Conservation (phyloP, 30 jellyfish, hydroid and myxozoan genomes). For the Cassiopea xamachana region DNA sequence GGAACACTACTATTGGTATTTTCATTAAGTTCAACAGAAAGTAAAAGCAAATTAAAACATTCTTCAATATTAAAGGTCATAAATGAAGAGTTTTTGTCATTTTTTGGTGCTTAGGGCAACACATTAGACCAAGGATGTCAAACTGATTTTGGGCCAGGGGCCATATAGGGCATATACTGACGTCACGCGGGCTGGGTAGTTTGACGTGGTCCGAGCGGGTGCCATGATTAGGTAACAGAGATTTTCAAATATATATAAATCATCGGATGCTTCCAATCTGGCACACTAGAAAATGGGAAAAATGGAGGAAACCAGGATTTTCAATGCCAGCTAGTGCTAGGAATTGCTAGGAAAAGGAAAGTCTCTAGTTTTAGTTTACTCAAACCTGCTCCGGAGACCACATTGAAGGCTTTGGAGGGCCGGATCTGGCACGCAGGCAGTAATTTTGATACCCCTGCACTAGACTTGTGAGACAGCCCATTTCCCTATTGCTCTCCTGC, state of each 20-base stretch:
- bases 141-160: not conserved
- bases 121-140: not conserved
- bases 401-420: too few relatives aligned
- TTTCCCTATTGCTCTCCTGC: too few relatives aligned
- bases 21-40: too few relatives aligned
- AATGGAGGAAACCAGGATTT: conserved; percentile 27
- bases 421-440: too few relatives aligned
- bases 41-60: too few relatives aligned
- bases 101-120: too few relatives aligned
- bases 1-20: too few relatives aligned
- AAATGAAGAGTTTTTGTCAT: too few relatives aligned
- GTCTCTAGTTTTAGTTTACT: not conserved
- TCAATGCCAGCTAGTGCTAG: not conserved
- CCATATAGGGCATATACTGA: not conserved
- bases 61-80: too few relatives aligned
- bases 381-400: not conserved
- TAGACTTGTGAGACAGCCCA: too few relatives aligned
- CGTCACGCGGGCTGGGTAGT: not conserved
- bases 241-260: not conserved
- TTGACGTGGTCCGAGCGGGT: not conserved
- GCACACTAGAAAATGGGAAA: not conserved
- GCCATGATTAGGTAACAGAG: not conserved
- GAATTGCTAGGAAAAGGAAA: not conserved
- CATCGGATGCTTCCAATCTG: not conserved
- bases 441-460: too few relatives aligned